Conservation (phyloP, 2,888 invertebrate species). For the Acronicta leporina region DNA sequence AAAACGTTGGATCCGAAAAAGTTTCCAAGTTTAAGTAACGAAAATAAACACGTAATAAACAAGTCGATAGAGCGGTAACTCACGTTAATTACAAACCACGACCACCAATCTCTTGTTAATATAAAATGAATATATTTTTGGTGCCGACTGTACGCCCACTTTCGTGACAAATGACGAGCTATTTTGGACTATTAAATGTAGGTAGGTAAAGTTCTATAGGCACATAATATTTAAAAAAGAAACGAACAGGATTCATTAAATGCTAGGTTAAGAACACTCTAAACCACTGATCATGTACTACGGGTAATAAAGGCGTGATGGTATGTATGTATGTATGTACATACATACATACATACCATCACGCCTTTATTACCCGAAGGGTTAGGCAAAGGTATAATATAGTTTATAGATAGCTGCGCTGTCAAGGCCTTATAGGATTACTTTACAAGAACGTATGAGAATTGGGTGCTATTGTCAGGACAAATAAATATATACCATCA, state of each 20-base stretch:
- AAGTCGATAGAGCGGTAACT: slow-evolving; percentile 62
- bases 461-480: no score
- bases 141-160: slow-evolving; percentile 52
- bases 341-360: no score
- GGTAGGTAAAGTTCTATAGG: slow-evolving; percentile 1
- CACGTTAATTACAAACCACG: slow-evolving; percentile 58
- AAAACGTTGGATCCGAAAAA: slow-evolving; percentile 5
- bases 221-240: neutral
- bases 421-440: no score
- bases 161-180: slow-evolving; percentile 54
- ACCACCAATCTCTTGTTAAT: slow-evolving; percentile 63
- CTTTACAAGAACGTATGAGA: no score
- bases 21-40: slow-evolving; percentile 36
- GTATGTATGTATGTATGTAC: no score
- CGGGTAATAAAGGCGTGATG: no score
- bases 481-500: no score
- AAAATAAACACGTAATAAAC: slow-evolving; percentile 64
- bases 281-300: no score
- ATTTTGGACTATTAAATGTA: slow-evolving; percentile 27
- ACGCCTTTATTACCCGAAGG: no score
- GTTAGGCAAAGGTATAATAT: no score
- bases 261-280: no score
- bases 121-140: slow-evolving; percentile 63
- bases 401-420: no score
- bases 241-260: slow-evolving; percentile 1